Conservation (phyloP, 2,797 vertebrate genomes). For the Sylvilagus floridanus region DNA sequence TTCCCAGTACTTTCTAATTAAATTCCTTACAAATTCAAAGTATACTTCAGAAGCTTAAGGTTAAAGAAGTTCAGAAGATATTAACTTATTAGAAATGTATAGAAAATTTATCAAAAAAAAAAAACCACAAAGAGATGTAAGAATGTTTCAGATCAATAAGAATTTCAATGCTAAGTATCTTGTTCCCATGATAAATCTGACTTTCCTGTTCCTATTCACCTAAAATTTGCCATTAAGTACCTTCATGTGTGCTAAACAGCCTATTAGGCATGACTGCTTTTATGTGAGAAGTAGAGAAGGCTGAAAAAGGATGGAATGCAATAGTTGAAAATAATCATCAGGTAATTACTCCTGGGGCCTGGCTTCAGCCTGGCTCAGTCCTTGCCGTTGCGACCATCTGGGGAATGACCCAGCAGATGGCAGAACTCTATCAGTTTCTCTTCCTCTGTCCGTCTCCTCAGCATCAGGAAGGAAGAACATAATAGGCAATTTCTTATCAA, state of each 20-base stretch:
- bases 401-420: no score
- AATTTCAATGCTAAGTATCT: constrained; percentile 27
- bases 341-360: background rate
- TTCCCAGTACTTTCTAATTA: constrained; percentile 46
- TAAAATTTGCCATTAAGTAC: background rate
- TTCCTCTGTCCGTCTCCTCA: no score
- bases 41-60: constrained; percentile 77
- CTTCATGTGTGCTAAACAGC: background rate
- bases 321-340: background rate
- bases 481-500: constrained; percentile 16
- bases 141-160: constrained; percentile 39
- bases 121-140: background rate
- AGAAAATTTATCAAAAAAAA: constrained; percentile 51
- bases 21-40: constrained; percentile 73
- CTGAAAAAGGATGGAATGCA: background rate
- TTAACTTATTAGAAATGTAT: constrained; percentile 45
- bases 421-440: no score
- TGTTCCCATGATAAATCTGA: background rate
- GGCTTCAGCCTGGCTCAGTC: no score
- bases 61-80: constrained; percentile 78
- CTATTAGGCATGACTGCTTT: background rate
- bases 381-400: no score
- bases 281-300: background rate
- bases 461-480: background rate
- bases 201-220: background rate